phyloP scores from a whole-genome alignment of 2,113 vertebrate species.

The Tragelaphus scriptus region DNA sequence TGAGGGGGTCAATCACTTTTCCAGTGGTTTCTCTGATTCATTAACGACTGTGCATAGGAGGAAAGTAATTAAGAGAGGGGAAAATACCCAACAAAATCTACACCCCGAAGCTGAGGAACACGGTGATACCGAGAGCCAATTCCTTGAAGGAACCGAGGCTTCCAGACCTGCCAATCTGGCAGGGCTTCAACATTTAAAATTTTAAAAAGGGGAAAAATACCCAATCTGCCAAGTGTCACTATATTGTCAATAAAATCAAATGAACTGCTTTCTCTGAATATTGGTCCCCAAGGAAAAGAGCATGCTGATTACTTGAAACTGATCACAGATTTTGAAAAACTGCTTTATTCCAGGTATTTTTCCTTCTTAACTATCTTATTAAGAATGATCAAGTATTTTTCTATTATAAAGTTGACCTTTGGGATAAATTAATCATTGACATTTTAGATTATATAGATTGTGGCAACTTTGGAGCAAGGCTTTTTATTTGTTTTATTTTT shows the following conservation, averaged over 20 bases:
- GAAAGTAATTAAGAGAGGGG: constrained; percentile 11
- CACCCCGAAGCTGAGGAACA: not conserved
- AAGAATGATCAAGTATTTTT: constrained; percentile 41
- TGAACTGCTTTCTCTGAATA: constrained; percentile 48
- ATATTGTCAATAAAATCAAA: constrained; percentile 61
- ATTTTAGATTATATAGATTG: constrained; percentile 48
- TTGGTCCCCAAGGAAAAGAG: constrained; percentile 5
- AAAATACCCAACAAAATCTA: not conserved
- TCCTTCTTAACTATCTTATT: constrained; percentile 57
- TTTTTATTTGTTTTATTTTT: constrained; percentile 8
- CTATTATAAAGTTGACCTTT: constrained; percentile 29
- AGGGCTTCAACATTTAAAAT: not conserved
- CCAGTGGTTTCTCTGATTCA: constrained; percentile 41
- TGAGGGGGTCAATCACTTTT: not conserved
- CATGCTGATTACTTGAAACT: constrained; percentile 38
- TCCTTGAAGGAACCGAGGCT: not conserved
- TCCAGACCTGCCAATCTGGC: constrained; percentile 34
- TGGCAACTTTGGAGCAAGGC: constrained; percentile 34
- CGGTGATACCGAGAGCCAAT: not conserved
- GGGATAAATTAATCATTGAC: constrained; percentile 17
- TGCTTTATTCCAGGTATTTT: not conserved
- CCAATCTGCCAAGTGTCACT: constrained; percentile 42
- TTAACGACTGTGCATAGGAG: not conserved
- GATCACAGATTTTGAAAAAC: not conserved
- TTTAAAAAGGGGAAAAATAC: constrained; percentile 45